A percentile compares a stretch with the other conserved stretches of the same genome.
Conservation (phyloP, 2,113 vertebrate species). For the Salvelinus fontinalis region DNA sequence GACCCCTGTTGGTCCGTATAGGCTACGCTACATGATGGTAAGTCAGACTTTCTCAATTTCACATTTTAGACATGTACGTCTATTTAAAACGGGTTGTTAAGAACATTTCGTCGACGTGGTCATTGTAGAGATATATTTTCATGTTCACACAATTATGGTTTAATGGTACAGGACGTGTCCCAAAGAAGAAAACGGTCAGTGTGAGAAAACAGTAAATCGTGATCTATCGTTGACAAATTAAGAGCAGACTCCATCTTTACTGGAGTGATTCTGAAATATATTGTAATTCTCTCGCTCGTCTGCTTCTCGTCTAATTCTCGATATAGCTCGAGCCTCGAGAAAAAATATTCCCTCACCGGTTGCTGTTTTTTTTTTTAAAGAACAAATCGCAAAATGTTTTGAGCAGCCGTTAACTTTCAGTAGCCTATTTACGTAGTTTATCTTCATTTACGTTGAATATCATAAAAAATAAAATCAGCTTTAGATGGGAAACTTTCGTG, state of each 20-base stretch:
- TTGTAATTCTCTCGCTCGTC: not conserved
- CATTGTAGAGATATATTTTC: not conserved
- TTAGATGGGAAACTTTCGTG: slow-evolving; percentile 70
- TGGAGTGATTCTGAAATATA: not conserved
- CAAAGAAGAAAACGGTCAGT: not conserved
- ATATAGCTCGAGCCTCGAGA: too few species aligned
- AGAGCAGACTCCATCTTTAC: not conserved
- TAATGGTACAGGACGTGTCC: not conserved
- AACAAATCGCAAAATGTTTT: not conserved
- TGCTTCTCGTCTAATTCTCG: too few species aligned
- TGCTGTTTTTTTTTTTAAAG: too few species aligned
- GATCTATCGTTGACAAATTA: not conserved
- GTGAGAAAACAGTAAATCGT: not conserved
- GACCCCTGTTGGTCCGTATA: slow-evolving; percentile 70
- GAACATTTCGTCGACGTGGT: slow-evolving; percentile 1
- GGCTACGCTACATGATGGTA: slow-evolving; percentile 44
- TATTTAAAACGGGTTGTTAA: not conserved
- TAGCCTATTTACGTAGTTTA: too few species aligned
- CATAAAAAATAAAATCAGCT: not conserved
- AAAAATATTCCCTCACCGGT: too few species aligned
- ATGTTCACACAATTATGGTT: not conserved
- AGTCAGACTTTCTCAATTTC: slow-evolving; percentile 39
- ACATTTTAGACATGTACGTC: not conserved
- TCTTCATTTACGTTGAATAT: too few species aligned
- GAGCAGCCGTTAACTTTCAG: not conserved